Conservation (phyloP, 2,113 vertebrate genomes). For the Callocephalon fimbriatum region DNA sequence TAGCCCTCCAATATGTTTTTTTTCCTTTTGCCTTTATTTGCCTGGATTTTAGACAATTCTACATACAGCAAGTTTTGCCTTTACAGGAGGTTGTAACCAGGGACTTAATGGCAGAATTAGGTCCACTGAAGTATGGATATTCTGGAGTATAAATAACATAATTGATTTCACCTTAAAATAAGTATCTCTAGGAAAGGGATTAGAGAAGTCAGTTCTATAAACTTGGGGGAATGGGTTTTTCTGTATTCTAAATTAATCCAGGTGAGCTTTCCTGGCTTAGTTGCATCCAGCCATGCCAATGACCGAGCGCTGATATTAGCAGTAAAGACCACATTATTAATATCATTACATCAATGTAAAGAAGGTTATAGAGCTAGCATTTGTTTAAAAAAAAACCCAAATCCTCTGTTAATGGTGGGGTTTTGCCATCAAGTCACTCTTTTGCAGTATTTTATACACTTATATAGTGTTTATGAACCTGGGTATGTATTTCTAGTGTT, state of each 20-base stretch:
- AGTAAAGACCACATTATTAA: conserved; percentile 62
- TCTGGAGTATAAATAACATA: not conserved
- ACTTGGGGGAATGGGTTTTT: not conserved
- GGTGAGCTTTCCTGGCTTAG: conserved; percentile 42
- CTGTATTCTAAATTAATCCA: conserved; percentile 26
- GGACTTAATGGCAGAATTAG: not conserved
- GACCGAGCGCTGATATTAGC: conserved; percentile 46
- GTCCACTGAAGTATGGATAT: not conserved
- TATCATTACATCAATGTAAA: conserved; percentile 64
- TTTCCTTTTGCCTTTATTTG: not conserved
- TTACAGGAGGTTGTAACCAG: not conserved
- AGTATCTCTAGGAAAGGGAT: not conserved
- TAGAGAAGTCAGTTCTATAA: conserved; percentile 23
- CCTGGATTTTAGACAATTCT: not conserved
- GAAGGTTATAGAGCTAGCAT: conserved; percentile 64
- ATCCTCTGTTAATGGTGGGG: conserved; percentile 1
- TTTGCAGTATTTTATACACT: conserved; percentile 51
- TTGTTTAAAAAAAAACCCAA: conserved; percentile 1
- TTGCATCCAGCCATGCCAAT: not conserved
- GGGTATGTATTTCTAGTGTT: conserved; percentile 43
- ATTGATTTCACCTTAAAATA: not conserved
- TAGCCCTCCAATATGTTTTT: not conserved
- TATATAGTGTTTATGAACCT: conserved; percentile 45
- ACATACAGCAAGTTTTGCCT: not conserved
- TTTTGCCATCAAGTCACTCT: conserved; percentile 20